A percentile compares a stretch with the other conserved stretches of the same genome.
phyloP scores from a whole-genome alignment of 35 echinoderm and acorn worm species.

The Ophiothrix spiculata region DNA sequence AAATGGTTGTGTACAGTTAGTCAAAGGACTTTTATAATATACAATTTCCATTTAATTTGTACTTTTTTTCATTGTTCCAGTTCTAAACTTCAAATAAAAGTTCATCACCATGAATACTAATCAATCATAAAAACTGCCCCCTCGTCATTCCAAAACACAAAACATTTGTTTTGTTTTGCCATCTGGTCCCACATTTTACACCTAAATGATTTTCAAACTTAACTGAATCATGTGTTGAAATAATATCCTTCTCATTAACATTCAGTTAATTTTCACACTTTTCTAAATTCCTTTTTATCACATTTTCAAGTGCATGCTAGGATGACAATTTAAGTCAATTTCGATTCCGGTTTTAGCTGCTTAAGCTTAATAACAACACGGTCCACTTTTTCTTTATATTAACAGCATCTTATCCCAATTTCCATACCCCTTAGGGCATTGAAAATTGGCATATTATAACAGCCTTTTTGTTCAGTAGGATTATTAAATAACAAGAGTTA shows the following conservation, averaged over 20 bases:
- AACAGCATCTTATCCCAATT: neutral
- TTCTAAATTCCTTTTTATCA: neutral
- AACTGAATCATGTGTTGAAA: neutral
- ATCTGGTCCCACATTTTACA: neutral
- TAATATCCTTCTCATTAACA: neutral
- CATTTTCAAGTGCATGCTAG: constrained; percentile 3
- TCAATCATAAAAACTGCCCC: too few relatives aligned
- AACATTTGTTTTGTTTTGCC: too few relatives aligned
- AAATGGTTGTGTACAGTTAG: too few relatives aligned
- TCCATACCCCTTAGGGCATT: neutral
- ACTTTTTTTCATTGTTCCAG: too few relatives aligned
- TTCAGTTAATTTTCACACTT: neutral
- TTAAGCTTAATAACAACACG: neutral
- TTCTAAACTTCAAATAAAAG: too few relatives aligned
- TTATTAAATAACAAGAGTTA: neutral
- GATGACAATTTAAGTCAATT: neutral
- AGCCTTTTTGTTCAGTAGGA: neutral
- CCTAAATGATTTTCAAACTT: neutral
- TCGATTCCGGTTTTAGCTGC: neutral
- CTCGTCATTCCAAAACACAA: too few relatives aligned
- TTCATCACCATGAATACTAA: too few relatives aligned
- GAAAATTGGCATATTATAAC: neutral
- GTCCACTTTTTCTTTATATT: neutral
- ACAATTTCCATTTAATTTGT: too few relatives aligned
- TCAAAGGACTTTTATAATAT: too few relatives aligned